A percentile compares a stretch with the other conserved stretches of the same genome.
Evolutionary conservation across 2,888 invertebrate genomes (phyloP).

Genomic region (Temnothorax rugatulus): DNA sequence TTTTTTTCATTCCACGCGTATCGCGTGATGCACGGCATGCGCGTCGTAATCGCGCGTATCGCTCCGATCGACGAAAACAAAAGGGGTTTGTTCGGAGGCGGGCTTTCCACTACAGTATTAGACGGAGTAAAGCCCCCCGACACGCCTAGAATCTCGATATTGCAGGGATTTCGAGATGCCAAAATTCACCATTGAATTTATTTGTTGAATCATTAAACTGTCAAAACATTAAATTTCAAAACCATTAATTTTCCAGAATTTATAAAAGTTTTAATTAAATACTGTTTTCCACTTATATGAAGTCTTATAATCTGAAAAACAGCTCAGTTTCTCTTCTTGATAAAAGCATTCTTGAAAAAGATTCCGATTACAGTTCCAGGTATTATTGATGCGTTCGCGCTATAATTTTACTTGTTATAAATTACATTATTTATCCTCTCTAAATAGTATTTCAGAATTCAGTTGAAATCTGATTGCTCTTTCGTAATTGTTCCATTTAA

Average conservation of each 20-base stretch:
- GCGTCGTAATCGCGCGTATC: conserved; percentile 61
- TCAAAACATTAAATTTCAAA: neutral
- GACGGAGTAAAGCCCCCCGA: neutral
- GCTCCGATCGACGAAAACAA: conserved; percentile 47
- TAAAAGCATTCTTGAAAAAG: neutral
- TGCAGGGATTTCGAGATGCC: neutral
- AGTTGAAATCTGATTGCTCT: neutral
- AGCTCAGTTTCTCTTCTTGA: neutral
- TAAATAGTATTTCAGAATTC: neutral
- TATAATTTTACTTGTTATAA: neutral
- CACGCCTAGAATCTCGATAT: neutral
- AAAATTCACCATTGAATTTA: neutral
- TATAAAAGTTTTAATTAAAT: neutral
- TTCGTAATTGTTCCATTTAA: neutral
- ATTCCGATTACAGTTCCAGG: neutral
- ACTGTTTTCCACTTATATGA: neutral
- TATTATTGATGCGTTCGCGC: neutral
- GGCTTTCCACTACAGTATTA: neutral
- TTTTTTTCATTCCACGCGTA: conserved; percentile 63
- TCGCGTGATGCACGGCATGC: conserved; percentile 60
- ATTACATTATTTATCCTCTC: neutral
- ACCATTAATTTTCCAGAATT: neutral
- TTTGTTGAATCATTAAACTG: neutral
- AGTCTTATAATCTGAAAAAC: neutral
- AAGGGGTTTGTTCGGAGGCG: conserved; percentile 39